Conservation (phyloP, 2,888 invertebrate species). For the Synanthedon formicaeformis region DNA sequence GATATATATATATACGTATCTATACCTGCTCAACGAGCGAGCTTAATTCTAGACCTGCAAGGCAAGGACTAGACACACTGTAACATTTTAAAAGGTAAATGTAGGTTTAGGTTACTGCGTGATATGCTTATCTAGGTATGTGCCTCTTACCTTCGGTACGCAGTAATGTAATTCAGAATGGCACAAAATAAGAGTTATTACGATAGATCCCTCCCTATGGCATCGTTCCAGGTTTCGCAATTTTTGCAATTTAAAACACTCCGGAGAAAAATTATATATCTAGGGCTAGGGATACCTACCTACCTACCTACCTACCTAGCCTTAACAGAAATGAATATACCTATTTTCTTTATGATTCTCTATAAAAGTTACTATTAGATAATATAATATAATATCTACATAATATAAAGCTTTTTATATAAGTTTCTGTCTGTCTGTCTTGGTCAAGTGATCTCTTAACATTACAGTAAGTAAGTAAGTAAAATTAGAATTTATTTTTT, state of each 20-base stretch:
- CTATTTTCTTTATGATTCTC: too few relatives aligned
- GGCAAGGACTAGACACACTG: conserved; percentile 6
- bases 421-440: too few relatives aligned
- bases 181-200: conserved; percentile 24
- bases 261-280: conserved; percentile 17
- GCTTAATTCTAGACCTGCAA: conserved; percentile 17
- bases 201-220: conserved; percentile 18
- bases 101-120: conserved; percentile 13
- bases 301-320: too few relatives aligned
- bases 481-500: too few relatives aligned
- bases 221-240: conserved; percentile 25
- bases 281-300: not conserved
- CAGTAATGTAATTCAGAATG: conserved; percentile 9
- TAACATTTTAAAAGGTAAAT: conserved; percentile 21
- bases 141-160: not conserved
- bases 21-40: conserved; percentile 10
- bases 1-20: conserved; percentile 25
- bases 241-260: conserved; percentile 24
- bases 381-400: too few relatives aligned
- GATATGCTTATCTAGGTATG: conserved; percentile 6
- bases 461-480: too few relatives aligned
- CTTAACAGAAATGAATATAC: too few relatives aligned
- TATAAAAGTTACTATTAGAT: too few relatives aligned
- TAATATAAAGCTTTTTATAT: too few relatives aligned
- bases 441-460: too few relatives aligned